Evolutionary conservation across 2,797 vertebrate species (phyloP).

Genomic region (Macropodus opercularis): DNA sequence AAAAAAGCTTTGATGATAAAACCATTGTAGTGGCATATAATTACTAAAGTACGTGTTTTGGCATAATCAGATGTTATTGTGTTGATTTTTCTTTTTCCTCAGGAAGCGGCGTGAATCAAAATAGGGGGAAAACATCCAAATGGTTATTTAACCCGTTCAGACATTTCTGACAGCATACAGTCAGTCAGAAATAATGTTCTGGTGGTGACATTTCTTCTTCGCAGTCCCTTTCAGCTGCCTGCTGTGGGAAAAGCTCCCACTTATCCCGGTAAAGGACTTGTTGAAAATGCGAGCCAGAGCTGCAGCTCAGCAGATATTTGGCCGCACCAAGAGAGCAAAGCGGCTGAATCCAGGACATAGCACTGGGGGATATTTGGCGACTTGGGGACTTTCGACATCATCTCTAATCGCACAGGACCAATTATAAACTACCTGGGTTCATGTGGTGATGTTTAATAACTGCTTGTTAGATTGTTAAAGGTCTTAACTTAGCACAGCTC

Average conservation of each 20-base stretch:
- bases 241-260: conserved; percentile 36
- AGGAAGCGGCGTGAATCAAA: background rate
- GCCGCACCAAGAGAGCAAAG: conserved; percentile 9
- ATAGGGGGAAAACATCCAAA: background rate
- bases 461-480: conserved; percentile 26
- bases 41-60: conserved; percentile 14
- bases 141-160: background rate
- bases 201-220: conserved; percentile 7
- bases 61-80: conserved; percentile 11
- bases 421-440: conserved; percentile 52
- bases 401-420: conserved; percentile 49
- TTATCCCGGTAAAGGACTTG: conserved; percentile 47
- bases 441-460: conserved; percentile 43
- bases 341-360: conserved; percentile 40
- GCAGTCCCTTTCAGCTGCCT: conserved; percentile 5
- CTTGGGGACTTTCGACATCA: conserved; percentile 41
- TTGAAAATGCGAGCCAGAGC: conserved; percentile 40
- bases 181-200: conserved; percentile 10
- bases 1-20: conserved; percentile 18
- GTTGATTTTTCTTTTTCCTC: background rate
- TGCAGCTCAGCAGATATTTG: conserved; percentile 47
- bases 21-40: conserved; percentile 14
- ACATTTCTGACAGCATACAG: conserved; percentile 16
- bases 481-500: conserved; percentile 47
- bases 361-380: conserved; percentile 29